Evolutionary conservation across 2,113 vertebrate genomes (phyloP), one percentile per base, ranked within the genome.

Genomic region (Hyla sarda): DNA sequence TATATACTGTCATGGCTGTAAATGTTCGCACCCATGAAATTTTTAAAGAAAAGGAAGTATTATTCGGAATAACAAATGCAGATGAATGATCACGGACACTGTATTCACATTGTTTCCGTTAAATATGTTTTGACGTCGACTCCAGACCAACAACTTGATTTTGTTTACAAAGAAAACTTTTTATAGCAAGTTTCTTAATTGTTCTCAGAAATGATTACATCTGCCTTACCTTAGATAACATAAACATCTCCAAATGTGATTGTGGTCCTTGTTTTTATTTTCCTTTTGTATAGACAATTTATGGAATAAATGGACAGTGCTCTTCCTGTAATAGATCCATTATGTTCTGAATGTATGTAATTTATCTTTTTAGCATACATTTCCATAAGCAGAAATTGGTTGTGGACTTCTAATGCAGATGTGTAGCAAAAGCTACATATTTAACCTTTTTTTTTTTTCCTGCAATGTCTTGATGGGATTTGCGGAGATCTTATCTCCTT

Each of bases 141-240:
- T n/a, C 34, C n/a, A 62, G 78, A 81, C 78, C 56, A 81, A 81
- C 78, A 81, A 81, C 78, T 65, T 81, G 78, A 81, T 81, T 81
- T 81, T 81, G 78, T 81, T 81, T 81, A 81, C 78, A 81, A n/a
- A 65, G 58, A 65, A 80, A 81, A 81, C 78, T 81, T 81, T 81
- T 81, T 62, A 81, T 81, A 81, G 78, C 78, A 81, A 45, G 37
- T 81, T 81, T 65, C 56, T 62, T 81, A 81, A 81, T 81, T 81
- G 58, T 81, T 81, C 41, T 58, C 78, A 81, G 78, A 28, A 62
- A 47, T 65, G 78, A 81, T 81, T 81, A 81, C 78, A 81, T 81
- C 78, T 81, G 78, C 25, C 78, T 81, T 81, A 81, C 78, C 78
- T 81, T 81, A 81, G 78, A 45, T 81, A 81, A 62, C 78, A 81